Conservation (phyloP, 2,888 invertebrate species). For the Apoda limacodes region DNA sequence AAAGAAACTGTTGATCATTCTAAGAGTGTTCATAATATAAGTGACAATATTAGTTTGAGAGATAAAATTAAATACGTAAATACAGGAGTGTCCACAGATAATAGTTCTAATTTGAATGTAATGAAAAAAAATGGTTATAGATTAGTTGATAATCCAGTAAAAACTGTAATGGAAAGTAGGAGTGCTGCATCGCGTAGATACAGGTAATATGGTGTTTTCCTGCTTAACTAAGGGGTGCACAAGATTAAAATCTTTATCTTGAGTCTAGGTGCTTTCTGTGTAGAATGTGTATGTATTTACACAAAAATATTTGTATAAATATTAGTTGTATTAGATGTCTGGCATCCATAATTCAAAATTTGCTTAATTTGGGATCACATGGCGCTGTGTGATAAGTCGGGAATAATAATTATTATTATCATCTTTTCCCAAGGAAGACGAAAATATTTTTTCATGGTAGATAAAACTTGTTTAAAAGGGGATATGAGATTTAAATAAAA, state of each 20-base stretch:
- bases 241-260: slow-evolving; percentile 18
- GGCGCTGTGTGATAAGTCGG: too few relatives aligned
- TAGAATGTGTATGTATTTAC: too few relatives aligned
- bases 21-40: slow-evolving; percentile 8
- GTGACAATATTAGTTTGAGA: slow-evolving; percentile 5
- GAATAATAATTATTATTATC: not conserved
- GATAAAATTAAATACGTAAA: too few relatives aligned
- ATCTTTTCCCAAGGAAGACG: too few relatives aligned
- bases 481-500: not conserved
- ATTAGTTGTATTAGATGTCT: not conserved
- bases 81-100: not conserved
- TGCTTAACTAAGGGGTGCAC: slow-evolving; percentile 27
- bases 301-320: not conserved
- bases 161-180: slow-evolving; percentile 27
- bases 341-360: not conserved
- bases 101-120: not conserved
- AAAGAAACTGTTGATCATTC: slow-evolving; percentile 6
- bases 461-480: not conserved
- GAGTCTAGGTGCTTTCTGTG: too few relatives aligned
- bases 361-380: too few relatives aligned
- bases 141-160: slow-evolving; percentile 9
- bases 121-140: slow-evolving; percentile 10
- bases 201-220: slow-evolving; percentile 18
- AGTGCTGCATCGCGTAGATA: slow-evolving; percentile 46
- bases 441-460: not conserved